Base-by-base conservation (phyloP, 2,888 invertebrate genomes). In the Drosophila trichaetosa region DNA sequence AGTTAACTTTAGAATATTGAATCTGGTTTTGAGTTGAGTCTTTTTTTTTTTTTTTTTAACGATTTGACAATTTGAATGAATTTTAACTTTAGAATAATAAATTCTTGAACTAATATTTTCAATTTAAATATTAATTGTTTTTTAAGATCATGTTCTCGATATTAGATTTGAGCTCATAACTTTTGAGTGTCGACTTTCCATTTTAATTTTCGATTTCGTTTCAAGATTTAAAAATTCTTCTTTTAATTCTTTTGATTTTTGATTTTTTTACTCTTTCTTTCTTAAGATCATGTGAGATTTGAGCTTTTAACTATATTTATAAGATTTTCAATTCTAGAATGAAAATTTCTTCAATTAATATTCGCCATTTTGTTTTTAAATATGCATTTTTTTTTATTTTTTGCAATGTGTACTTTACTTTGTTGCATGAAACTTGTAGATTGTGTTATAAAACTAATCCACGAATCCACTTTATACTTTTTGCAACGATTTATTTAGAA, bases 401-500 rank as follows among this genome's bases (percentile, higher is more conserved):
- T 38, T n/a, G 2, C 21, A 4, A 2, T 13, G 13, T 52, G 31
- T 13, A 11, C 7, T 21, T 31, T n/a, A 4, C 7, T 24, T 34
- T 21, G 21, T 3, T 27, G 24, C 40, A 36, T 18, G 10, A 49
- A 29, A 54, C 18, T 54, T 70, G 51, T 38, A 69, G 53, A 70
- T 59, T 58, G 31, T 42, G 58, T 8, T 34, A 21, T 16, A 21
- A 56, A 56, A 46, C 31, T 67, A 36, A 54, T 56, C 31, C 40
- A 42, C 33, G 13, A 49, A 48, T 49, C 18, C 24, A 49, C 11
- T 60, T 60, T 33, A 27, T 56, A 31, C 31, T 16, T 65, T 69
- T 63, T 61, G 74, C 60, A 36, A 71, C 74, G 82, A 84, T 78
- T 79, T 70, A 56, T 58, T 57, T 69, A 40, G 46, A 65, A 60